A percentile compares a stretch with the other conserved stretches of the same genome.
Evolutionary conservation across 1,140 invertebrate species (phyloP).

Genomic region (Calycopis cecrops): DNA sequence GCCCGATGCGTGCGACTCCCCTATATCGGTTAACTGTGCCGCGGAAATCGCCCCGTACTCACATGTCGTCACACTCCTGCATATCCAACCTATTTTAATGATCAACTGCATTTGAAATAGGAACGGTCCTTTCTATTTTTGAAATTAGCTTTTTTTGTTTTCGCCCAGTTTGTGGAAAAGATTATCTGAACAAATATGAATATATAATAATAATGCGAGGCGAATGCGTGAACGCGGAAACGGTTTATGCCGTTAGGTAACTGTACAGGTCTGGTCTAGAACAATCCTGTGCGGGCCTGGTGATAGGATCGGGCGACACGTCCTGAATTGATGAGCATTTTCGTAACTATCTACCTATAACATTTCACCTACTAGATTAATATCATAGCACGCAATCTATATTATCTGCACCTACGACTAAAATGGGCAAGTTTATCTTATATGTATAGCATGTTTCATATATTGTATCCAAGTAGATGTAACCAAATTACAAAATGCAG

Average conservation of each 20-base stretch:
- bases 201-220: constrained; percentile 51
- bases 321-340: constrained; percentile 64
- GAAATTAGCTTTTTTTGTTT: too few relatives aligned
- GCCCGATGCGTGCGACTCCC: constrained; percentile 55
- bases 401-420: too few relatives aligned
- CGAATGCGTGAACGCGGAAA: constrained; percentile 65
- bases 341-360: constrained; percentile 20
- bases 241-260: constrained; percentile 65
- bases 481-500: too few relatives aligned
- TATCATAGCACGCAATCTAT: too few relatives aligned
- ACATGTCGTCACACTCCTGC: constrained; percentile 15
- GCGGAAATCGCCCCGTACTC: constrained; percentile 41
- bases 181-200: constrained; percentile 37
- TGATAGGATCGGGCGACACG: constrained; percentile 62
- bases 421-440: too few relatives aligned
- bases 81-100: too few relatives aligned
- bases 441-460: too few relatives aligned
- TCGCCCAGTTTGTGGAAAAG: neutral
- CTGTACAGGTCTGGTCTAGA: constrained; percentile 66
- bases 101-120: too few relatives aligned
- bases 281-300: constrained; percentile 55
- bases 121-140: too few relatives aligned
- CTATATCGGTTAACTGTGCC: constrained; percentile 63
- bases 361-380: neutral
- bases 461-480: too few relatives aligned